phyloP scores from a whole-genome alignment of 2,888 invertebrate genomes.

The Leptopterna dolabrata region DNA sequence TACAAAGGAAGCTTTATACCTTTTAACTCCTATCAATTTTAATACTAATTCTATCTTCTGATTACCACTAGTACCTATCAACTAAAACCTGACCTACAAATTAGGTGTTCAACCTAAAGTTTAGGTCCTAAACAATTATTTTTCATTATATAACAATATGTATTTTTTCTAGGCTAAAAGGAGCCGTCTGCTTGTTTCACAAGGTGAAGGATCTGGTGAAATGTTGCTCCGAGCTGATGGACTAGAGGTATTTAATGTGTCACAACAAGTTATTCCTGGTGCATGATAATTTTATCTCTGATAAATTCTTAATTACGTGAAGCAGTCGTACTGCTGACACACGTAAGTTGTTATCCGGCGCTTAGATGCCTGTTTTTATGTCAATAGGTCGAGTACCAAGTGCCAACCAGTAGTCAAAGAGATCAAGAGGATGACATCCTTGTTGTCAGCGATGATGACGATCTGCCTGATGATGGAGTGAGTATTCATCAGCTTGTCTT shows the following conservation, averaged over 20 bases:
- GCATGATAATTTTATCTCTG: background rate
- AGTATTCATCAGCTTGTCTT: conserved; percentile 36
- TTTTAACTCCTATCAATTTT: no score
- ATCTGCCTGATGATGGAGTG: conserved; percentile 72
- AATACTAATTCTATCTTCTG: no score
- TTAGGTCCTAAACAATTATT: background rate
- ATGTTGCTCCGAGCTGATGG: conserved; percentile 65
- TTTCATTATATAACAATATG: background rate
- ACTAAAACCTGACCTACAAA: no score
- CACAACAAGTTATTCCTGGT: background rate
- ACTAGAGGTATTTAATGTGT: conserved; percentile 68
- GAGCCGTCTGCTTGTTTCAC: conserved; percentile 59
- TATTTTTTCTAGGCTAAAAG: conserved; percentile 59
- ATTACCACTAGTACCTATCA: no score
- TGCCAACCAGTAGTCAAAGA: conserved; percentile 87
- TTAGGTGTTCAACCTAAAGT: no score
- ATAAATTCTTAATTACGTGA: no score
- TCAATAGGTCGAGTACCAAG: conserved; percentile 76
- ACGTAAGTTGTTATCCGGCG: no score
- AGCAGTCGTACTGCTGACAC: no score
- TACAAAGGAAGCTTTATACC: no score
- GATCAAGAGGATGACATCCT: conserved; percentile 87
- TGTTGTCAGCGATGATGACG: conserved; percentile 76
- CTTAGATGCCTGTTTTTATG: no score
- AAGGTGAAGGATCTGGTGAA: conserved; percentile 65